These are phyloP conservation scores for Gouania willdenowi DNA, from an alignment of 2,797 vertebrate species.

Conservation along the genomic window DNA sequence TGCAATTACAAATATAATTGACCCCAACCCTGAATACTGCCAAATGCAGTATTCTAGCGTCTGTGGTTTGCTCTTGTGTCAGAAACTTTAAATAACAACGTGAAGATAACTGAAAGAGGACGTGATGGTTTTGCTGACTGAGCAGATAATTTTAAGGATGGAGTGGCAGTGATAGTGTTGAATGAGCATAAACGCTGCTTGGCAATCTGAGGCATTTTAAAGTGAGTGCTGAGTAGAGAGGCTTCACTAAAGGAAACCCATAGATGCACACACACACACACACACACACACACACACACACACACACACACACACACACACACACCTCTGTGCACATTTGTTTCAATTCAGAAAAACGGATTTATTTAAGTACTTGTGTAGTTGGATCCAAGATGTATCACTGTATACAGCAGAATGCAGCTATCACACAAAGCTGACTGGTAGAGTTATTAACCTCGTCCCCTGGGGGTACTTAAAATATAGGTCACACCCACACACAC, in stretches of 20 bases:
- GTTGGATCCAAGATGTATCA: conserved; percentile 28
- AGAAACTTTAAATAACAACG: not conserved
- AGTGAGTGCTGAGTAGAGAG: conserved; percentile 26
- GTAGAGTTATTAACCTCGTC: conserved; percentile 58
- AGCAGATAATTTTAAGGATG: conserved; percentile 19
- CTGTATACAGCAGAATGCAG: conserved; percentile 21
- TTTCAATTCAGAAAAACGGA: conserved; percentile 60
- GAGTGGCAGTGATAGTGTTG: conserved; percentile 35
- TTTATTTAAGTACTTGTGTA: conserved; percentile 26
- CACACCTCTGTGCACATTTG: conserved; percentile 9
- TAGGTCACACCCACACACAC: conserved; percentile 43
- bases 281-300: conserved; percentile 10
- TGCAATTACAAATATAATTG: too few relatives aligned
- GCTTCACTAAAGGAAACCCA: conserved; percentile 43
- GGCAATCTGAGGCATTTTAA: too few relatives aligned
- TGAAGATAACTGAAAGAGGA: not conserved
- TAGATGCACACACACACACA: conserved; percentile 3
- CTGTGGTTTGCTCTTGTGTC: not conserved
- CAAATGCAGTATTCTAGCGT: too few relatives aligned
- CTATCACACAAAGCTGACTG: conserved; percentile 32
- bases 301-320: conserved; percentile 6
- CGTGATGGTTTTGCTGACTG: conserved; percentile 11
- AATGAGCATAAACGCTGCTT: conserved; percentile 12
- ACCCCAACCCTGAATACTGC: too few relatives aligned
- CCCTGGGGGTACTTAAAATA: conserved; percentile 44